Percentiles rank a stretch among this genome's conserved stretches.
phyloP scores from a whole-genome alignment of 2,113 vertebrate genomes.

The Amazona vittata region DNA sequence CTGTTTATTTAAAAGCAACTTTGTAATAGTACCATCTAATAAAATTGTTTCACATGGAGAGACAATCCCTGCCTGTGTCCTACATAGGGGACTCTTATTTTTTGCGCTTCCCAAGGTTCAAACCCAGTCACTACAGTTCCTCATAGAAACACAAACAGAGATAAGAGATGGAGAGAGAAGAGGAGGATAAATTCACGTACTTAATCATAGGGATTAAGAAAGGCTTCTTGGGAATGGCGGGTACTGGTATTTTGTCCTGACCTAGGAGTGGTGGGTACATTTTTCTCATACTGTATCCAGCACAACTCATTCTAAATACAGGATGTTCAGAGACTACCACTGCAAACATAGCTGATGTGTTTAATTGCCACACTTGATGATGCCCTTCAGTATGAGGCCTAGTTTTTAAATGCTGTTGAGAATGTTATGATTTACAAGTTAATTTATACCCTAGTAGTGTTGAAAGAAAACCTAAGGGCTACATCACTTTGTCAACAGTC shows the following conservation, averaged over 20 bases:
- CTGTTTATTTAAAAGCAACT: not conserved
- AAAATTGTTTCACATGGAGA: not conserved
- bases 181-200: not conserved
- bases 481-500: not conserved
- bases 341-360: not conserved
- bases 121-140: not conserved
- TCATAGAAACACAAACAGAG: not conserved
- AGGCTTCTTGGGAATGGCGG: not conserved
- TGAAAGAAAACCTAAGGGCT: not conserved
- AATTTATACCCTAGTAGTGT: not conserved
- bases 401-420: not conserved
- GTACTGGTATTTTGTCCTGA: conserved; percentile 20
- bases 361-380: not conserved
- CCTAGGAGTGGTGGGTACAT: conserved; percentile 6
- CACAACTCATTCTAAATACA: not conserved
- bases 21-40: not conserved
- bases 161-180: conserved; percentile 15
- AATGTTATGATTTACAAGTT: not conserved
- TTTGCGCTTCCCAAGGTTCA: not conserved
- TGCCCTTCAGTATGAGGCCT: not conserved
- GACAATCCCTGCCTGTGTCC: not conserved
- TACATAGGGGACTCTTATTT: not conserved
- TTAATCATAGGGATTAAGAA: conserved; percentile 56
- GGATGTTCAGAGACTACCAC: not conserved
- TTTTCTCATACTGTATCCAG: conserved; percentile 37